phyloP scores from a whole-genome alignment of 1,140 invertebrate genomes.

The Stenopsyche tienmushanensis region DNA sequence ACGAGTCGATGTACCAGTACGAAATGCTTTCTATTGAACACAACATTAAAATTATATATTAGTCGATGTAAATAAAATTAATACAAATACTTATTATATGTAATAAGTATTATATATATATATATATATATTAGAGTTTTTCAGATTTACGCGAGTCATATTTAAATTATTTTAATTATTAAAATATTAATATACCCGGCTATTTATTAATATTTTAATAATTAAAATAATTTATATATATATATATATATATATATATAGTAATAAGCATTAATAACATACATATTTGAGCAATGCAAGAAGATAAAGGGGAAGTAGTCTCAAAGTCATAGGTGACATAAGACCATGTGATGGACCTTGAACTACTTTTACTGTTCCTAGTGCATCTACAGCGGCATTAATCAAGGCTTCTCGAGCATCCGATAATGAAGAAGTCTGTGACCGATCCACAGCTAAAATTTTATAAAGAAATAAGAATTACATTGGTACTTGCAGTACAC shows the following conservation, averaged over 20 bases:
- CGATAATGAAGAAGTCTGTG: slow-evolving; percentile 76
- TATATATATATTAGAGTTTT: too few relatives aligned
- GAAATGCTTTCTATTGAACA: slow-evolving; percentile 73
- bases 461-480: slow-evolving; percentile 4
- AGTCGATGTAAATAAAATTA: not conserved
- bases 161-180: slow-evolving; percentile 3
- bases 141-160: too few relatives aligned
- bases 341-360: slow-evolving; percentile 64
- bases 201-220: not conserved
- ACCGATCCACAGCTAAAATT: slow-evolving; percentile 86
- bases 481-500: too few relatives aligned
- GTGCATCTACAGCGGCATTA: slow-evolving; percentile 90
- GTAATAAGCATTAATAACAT: too few relatives aligned
- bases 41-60: slow-evolving; percentile 28
- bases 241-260: too few relatives aligned
- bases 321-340: slow-evolving; percentile 70
- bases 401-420: slow-evolving; percentile 96
- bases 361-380: slow-evolving; percentile 78
- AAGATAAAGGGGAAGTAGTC: slow-evolving; percentile 86
- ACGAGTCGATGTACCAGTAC: slow-evolving; percentile 81
- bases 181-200: not conserved
- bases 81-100: not conserved
- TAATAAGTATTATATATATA: too few relatives aligned
- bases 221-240: not conserved
- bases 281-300: slow-evolving; percentile 90